Evolutionary conservation across 2,113 vertebrate genomes (phyloP), one percentile per base, ranked within the genome.

Genomic region (Sinocyclocheilus maitianheensis): DNA sequence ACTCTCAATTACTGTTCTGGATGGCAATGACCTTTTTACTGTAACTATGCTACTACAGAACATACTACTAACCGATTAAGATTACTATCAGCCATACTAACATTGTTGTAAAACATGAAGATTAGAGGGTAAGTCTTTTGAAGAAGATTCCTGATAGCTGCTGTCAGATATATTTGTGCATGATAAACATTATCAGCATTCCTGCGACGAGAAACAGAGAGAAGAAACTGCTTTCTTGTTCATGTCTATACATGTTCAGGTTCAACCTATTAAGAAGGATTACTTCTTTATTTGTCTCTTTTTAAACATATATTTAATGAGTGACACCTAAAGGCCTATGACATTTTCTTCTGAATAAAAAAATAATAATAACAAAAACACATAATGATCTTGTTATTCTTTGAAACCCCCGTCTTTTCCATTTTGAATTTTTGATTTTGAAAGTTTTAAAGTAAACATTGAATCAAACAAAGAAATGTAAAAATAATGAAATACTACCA

Each of bases 131-230:
- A 26, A 30, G 40, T 69, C 20, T 24, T 63, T 69, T 48, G 16
- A 81, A 18, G 24, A 30, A 51, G 14, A 48, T 80, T 62, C 22
- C 71, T 74, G 71, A 76, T 75, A 75, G n/a, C 40, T 76, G 58
- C 77, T 60, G 34, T 80, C 34, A 80, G 77, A 40, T 37, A 14
- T 37, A 79, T 79, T 43, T 40, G 77, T 40, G 55, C 12, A 5
- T n/a, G 20, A 24, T 37, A 79, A 43, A 80, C 77, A 80, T 22
- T 5, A 77, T 77, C 55, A 62, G 43, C 43, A 48, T 62, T 63
- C 77, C 77, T 24, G 58, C 22, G 14, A 43, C 16, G 12, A 24
- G n/a, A 75, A 16, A 16, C 22, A 14, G 20, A 60, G 20, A 62
- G n/a, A 22, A 62, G 20, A 43, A 43, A 22, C 30, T 13, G 53